Conservation (phyloP, 2,797 vertebrate species). For the Selene dorsalis region DNA sequence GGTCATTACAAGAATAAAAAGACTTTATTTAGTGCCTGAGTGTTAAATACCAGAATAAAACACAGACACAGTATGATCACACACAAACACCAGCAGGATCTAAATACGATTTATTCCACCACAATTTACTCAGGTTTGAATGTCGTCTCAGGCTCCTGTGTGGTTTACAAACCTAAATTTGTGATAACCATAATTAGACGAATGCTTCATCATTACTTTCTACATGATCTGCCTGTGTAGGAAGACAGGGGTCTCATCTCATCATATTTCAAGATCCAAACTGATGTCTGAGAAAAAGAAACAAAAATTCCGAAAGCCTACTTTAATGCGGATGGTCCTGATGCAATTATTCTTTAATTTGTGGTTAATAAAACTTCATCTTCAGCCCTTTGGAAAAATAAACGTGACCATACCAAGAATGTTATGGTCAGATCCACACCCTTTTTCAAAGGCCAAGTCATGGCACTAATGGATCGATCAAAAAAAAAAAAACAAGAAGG, state of each 20-base stretch:
- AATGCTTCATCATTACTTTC: neutral
- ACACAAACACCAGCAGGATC: neutral
- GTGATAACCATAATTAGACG: neutral
- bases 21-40: slow-evolving; percentile 49
- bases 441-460: neutral
- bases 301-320: neutral
- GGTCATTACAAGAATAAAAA: slow-evolving; percentile 65
- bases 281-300: neutral
- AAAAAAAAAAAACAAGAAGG: neutral
- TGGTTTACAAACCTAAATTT: neutral
- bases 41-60: slow-evolving; percentile 54
- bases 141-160: neutral
- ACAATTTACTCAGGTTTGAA: neutral
- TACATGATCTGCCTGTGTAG: neutral
- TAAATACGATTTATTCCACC: slow-evolving; percentile 5
- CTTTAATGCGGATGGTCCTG: neutral
- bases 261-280: neutral
- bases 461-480: neutral
- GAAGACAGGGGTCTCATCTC: neutral
- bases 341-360: neutral
- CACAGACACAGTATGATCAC: slow-evolving; percentile 17
- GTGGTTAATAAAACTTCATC: neutral
- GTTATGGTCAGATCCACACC: neutral
- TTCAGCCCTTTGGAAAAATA: neutral
- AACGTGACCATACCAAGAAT: neutral